A percentile compares a stretch with the other conserved stretches of the same genome.
Conservation (phyloP, 2,888 invertebrate genomes). For the Esperia sulphurella region DNA sequence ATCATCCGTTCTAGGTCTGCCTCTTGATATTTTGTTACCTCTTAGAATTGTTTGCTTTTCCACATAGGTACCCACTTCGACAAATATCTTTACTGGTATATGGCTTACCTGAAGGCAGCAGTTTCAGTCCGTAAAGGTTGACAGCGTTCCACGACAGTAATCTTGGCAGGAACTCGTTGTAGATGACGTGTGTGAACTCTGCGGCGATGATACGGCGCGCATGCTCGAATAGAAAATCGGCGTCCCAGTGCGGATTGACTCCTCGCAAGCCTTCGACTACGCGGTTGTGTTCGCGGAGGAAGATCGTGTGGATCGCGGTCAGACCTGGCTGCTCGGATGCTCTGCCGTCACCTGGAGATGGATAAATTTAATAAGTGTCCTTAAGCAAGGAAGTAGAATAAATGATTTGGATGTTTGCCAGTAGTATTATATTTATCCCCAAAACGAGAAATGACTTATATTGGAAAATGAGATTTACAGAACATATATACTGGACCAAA, state of each 20-base stretch:
- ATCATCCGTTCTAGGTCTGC: too few species aligned
- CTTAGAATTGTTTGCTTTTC: too few species aligned
- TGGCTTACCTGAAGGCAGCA: slow-evolving; percentile 82
- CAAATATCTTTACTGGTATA: too few species aligned
- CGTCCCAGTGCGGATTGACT: slow-evolving; percentile 94
- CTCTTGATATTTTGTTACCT: too few species aligned
- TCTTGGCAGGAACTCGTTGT: slow-evolving; percentile 94
- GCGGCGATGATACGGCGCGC: slow-evolving; percentile 88
- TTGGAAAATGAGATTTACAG: too few species aligned
- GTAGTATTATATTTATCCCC: too few species aligned
- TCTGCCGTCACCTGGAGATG: slow-evolving; percentile 85
- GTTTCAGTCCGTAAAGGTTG: slow-evolving; percentile 91
- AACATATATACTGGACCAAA: too few species aligned
- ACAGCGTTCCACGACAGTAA: slow-evolving; percentile 94
- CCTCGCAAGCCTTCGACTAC: slow-evolving; percentile 87
- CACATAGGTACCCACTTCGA: too few species aligned
- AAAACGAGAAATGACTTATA: too few species aligned
- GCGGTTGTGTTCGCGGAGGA: slow-evolving; percentile 94
- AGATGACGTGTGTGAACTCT: slow-evolving; percentile 88
- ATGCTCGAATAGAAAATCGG: slow-evolving; percentile 91
- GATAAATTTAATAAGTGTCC: too few species aligned
- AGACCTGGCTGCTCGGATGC: slow-evolving; percentile 96
- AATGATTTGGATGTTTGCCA: too few species aligned
- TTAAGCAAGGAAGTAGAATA: too few species aligned
- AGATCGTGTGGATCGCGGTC: slow-evolving; percentile 92